Percentiles rank a stretch among this genome's conserved stretches.
Evolutionary conservation across 2,797 vertebrate genomes (phyloP).

Genomic region (Enteromius unitaeniatus): DNA sequence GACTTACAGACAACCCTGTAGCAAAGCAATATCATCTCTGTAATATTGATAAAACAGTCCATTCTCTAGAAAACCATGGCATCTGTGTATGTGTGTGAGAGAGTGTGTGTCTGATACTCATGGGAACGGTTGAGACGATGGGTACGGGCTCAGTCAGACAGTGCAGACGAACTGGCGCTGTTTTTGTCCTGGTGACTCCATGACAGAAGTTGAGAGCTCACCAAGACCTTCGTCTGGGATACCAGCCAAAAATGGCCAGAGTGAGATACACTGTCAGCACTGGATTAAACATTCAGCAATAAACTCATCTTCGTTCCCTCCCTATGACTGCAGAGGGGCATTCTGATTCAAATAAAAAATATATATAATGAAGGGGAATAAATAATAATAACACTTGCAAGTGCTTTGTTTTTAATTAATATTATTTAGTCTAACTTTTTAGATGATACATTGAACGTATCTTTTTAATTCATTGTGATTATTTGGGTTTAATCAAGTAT

Average conservation of each 20-base stretch:
- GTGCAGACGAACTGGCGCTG: constrained; percentile 73
- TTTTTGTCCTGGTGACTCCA: constrained; percentile 71
- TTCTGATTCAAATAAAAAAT: not conserved
- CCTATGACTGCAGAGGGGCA: not conserved
- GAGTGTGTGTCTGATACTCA: constrained; percentile 69
- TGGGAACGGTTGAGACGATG: constrained; percentile 70
- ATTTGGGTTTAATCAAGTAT: not conserved
- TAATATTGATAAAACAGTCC: not conserved
- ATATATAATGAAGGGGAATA: not conserved
- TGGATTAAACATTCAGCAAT: constrained; percentile 30
- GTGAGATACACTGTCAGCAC: constrained; percentile 56
- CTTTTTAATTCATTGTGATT: no score
- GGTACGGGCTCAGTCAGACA: constrained; percentile 48
- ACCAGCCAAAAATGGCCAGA: constrained; percentile 51
- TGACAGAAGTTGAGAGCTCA: constrained; percentile 67
- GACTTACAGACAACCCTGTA: not conserved
- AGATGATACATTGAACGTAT: not conserved
- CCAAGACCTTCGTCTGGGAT: constrained; percentile 67
- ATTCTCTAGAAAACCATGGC: not conserved
- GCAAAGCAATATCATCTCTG: not conserved
- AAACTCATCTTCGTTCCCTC: constrained; percentile 17
- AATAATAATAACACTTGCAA: no score
- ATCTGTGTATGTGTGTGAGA: constrained; percentile 21
- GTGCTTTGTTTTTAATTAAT: not conserved
- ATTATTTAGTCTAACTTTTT: not conserved